phyloP scores from a whole-genome alignment of 2,797 vertebrate genomes.

The Ptychobarbus kaznakovi region DNA sequence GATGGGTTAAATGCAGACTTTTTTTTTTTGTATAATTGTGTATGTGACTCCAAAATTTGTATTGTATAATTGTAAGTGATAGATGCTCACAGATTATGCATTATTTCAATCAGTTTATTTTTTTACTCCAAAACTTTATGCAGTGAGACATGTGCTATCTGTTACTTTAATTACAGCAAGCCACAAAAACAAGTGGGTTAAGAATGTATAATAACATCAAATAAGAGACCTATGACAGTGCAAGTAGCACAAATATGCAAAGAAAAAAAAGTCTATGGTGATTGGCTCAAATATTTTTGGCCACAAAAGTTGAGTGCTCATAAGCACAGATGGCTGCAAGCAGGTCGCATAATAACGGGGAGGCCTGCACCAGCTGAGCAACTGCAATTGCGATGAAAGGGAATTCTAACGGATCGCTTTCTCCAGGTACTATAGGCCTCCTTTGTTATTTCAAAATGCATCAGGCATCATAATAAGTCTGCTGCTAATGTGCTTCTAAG shows the following conservation, averaged over 20 bases:
- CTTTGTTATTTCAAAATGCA: constrained; percentile 17
- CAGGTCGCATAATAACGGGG: neutral
- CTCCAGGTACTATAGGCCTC: neutral
- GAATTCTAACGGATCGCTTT: constrained; percentile 6
- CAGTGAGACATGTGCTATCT: neutral
- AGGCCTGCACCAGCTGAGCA: constrained; percentile 12
- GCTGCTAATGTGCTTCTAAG: constrained; percentile 17
- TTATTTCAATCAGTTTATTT: neutral
- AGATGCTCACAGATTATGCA: too few species aligned
- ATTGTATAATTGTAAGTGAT: too few species aligned
- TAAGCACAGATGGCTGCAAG: constrained; percentile 27
- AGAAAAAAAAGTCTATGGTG: neutral
- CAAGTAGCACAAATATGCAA: neutral
- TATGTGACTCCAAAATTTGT: too few species aligned
- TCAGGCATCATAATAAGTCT: constrained; percentile 1
- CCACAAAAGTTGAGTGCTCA: neutral
- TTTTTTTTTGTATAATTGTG: too few species aligned
- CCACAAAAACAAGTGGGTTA: neutral
- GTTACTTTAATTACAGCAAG: neutral
- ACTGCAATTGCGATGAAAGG: neutral
- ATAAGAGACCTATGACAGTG: neutral
- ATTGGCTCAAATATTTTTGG: neutral
- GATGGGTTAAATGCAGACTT: too few species aligned
- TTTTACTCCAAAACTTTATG: neutral
- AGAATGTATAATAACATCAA: neutral